Conservation (phyloP, 2,113 vertebrate genomes). For the Rhabdornis inornatus region DNA sequence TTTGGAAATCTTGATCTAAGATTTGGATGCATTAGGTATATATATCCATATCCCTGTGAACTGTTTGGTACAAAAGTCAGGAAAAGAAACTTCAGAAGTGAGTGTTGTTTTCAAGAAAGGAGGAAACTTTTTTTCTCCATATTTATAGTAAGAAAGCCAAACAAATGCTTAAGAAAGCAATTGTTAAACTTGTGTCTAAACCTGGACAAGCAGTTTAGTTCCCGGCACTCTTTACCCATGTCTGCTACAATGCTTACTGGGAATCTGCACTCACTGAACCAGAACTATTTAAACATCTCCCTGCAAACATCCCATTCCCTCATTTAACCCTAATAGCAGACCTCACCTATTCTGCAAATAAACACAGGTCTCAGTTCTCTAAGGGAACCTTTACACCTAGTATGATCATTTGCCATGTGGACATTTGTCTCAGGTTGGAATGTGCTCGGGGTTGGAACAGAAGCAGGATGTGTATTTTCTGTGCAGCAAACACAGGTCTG, state of each 20-base stretch:
- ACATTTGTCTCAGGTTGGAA: background rate
- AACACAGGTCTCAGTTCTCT: background rate
- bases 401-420: background rate
- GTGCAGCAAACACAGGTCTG: background rate
- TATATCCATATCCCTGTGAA: background rate
- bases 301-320: background rate
- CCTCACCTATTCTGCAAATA: conserved; percentile 10
- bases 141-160: conserved; percentile 44
- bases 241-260: conserved; percentile 50
- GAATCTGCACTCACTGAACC: conserved; percentile 44
- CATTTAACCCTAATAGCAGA: background rate
- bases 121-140: conserved; percentile 28
- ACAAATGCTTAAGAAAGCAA: conserved; percentile 14
- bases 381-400: background rate
- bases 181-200: background rate
- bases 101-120: conserved; percentile 10
- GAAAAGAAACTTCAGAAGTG: background rate
- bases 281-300: conserved; percentile 48
- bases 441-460: background rate
- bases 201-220: conserved; percentile 56
- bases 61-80: background rate
- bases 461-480: background rate
- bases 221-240: conserved; percentile 30
- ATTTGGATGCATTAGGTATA: background rate
- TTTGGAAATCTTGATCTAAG: background rate